A percentile compares a stretch with the other conserved stretches of the same genome.
phyloP scores from a whole-genome alignment of 2,888 invertebrate genomes.

The Oxycera nigricornis region DNA sequence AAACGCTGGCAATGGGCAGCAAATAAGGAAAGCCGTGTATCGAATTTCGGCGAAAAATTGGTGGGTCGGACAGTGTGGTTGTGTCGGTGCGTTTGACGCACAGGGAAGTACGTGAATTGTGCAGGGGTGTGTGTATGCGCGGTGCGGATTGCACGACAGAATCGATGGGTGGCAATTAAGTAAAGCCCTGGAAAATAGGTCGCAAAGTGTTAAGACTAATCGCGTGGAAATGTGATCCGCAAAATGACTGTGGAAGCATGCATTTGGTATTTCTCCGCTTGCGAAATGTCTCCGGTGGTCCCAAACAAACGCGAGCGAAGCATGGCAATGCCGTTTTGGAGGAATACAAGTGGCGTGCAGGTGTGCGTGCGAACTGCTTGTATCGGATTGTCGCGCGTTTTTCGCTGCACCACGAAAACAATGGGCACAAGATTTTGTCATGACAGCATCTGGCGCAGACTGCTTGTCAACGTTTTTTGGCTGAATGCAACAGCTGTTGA shows the following conservation, averaged over 20 bases:
- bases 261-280: no score
- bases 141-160: neutral
- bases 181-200: neutral
- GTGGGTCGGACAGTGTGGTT: neutral
- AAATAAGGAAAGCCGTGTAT: neutral
- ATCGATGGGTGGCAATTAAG: slow-evolving; percentile 4
- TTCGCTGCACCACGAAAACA: slow-evolving; percentile 1
- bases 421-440: neutral
- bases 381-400: slow-evolving; percentile 27
- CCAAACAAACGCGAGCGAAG: neutral
- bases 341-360: neutral
- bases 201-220: neutral
- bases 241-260: neutral
- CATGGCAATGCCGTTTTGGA: neutral
- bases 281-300: neutral
- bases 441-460: neutral
- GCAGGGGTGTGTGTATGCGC: neutral
- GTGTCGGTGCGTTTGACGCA: slow-evolving; percentile 14
- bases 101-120: neutral
- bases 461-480: neutral
- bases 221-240: neutral
- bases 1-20: no score
- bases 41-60: neutral
- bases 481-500: neutral
- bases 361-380: slow-evolving; percentile 38